These are phyloP conservation scores for Rallus limicola DNA, from an alignment of 2,113 vertebrate genomes.

Conservation along the genomic window DNA sequence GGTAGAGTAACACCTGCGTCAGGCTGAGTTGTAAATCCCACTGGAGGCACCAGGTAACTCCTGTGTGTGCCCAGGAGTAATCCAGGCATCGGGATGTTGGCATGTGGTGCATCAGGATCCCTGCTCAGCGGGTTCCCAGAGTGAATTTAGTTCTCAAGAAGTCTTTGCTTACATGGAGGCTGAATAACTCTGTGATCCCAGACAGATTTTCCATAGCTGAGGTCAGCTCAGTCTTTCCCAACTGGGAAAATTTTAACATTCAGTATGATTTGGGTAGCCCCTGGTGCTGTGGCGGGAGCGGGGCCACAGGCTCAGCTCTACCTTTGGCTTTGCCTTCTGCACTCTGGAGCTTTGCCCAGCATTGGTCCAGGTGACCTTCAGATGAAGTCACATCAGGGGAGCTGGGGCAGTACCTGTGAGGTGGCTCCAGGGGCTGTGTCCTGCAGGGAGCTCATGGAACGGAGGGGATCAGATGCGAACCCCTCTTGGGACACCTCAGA, in stretches of 20 bases:
- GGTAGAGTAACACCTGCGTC: fast-evolving
- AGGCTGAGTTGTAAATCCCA: neutral
- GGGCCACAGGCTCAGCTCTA: neutral
- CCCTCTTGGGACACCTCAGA: fast-evolving
- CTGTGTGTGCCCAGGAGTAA: neutral
- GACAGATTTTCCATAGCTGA: neutral
- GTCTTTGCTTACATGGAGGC: neutral
- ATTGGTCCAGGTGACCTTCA: fast-evolving
- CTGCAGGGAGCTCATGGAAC: neutral
- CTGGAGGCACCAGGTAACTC: neutral
- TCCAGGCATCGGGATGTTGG: fast-evolving
- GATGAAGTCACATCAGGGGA: neutral
- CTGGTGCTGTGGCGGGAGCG: neutral
- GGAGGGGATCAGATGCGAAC: fast-evolving
- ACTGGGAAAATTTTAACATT: neutral
- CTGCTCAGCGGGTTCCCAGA: fast-evolving
- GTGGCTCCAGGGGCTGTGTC: neutral
- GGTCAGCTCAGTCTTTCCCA: neutral
- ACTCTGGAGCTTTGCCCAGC: neutral
- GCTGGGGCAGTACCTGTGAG: neutral
- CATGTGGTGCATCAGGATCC: fast-evolving
- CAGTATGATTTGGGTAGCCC: fast-evolving
- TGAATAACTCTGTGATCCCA: neutral
- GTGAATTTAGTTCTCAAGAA: too few relatives aligned
- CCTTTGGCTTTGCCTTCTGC: neutral